Evolutionary conservation across 2,888 invertebrate species (phyloP).

Genomic region (Agrotis segetum): DNA sequence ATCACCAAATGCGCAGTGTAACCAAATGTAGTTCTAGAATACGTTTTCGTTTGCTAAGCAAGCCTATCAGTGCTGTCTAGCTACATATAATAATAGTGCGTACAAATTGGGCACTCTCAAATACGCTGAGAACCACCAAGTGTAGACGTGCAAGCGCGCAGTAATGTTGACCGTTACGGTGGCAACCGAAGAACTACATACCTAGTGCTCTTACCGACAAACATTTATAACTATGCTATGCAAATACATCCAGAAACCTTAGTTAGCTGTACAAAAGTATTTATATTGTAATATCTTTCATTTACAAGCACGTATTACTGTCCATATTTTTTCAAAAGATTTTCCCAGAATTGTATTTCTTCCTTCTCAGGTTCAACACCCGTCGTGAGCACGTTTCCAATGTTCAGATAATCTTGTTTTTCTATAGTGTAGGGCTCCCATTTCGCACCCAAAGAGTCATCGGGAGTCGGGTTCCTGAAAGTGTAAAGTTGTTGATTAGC

Average conservation of each 20-base stretch:
- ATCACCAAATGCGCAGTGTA: too few relatives aligned
- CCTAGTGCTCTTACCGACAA: too few relatives aligned
- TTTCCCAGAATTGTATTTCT: slow-evolving; percentile 72
- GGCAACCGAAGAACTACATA: too few relatives aligned
- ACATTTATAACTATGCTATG: not conserved
- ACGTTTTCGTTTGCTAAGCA: too few relatives aligned
- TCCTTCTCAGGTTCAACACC: slow-evolving; percentile 62
- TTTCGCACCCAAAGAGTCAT: slow-evolving; percentile 60
- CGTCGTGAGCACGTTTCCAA: slow-evolving; percentile 65
- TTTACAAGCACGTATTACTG: not conserved
- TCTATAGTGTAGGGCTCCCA: slow-evolving; percentile 66
- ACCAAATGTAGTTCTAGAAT: too few relatives aligned
- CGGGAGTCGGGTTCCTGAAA: slow-evolving; percentile 71
- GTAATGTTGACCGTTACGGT: too few relatives aligned
- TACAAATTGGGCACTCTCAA: too few relatives aligned
- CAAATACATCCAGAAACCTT: not conserved
- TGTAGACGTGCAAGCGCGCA: too few relatives aligned
- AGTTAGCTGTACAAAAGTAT: not conserved
- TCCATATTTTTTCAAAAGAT: slow-evolving; percentile 63
- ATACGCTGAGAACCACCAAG: too few relatives aligned
- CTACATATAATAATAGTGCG: too few relatives aligned
- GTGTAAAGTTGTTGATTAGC: not conserved
- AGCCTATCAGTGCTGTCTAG: too few relatives aligned
- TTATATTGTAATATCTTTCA: not conserved
- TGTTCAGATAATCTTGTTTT: slow-evolving; percentile 68